Evolutionary conservation across 2,113 vertebrate genomes (phyloP).

Genomic region (Rissa tridactyla): DNA sequence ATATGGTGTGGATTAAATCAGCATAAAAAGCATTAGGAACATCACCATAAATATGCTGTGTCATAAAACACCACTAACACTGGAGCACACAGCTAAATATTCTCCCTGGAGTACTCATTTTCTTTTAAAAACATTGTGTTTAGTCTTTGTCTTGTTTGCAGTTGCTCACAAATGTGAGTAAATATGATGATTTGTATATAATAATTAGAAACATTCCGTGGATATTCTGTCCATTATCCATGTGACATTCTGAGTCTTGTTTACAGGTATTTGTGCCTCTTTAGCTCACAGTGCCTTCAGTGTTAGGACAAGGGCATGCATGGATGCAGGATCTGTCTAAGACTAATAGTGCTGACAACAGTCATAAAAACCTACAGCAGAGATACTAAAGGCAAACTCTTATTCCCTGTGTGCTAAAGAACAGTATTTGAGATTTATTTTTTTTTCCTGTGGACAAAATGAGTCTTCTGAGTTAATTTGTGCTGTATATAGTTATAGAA

Average conservation of each 20-base stretch:
- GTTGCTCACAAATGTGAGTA: not conserved
- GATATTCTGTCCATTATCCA: not conserved
- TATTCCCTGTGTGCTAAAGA: not conserved
- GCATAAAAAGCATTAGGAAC: not conserved
- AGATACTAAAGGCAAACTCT: not conserved
- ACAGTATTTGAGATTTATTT: not conserved
- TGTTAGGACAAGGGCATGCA: not conserved
- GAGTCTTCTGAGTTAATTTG: not conserved
- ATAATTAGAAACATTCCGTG: not conserved
- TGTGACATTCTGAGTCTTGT: not conserved
- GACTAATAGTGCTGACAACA: not conserved
- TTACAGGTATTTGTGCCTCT: not conserved
- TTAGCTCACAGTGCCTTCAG: not conserved
- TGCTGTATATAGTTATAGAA: not conserved
- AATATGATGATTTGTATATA: not conserved
- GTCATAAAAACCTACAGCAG: not conserved
- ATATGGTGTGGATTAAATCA: slow-evolving; percentile 1
- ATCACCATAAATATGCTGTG: not conserved
- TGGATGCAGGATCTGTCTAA: not conserved
- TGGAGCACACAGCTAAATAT: not conserved
- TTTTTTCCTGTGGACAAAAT: not conserved
- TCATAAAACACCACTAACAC: not conserved
- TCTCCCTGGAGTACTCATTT: slow-evolving; percentile 35
- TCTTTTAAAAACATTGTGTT: not conserved
- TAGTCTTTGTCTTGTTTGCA: not conserved